Percentiles rank a stretch among this genome's conserved stretches.
phyloP scores from a whole-genome alignment of 2,888 invertebrate genomes.

The Miltochrista miniata region DNA sequence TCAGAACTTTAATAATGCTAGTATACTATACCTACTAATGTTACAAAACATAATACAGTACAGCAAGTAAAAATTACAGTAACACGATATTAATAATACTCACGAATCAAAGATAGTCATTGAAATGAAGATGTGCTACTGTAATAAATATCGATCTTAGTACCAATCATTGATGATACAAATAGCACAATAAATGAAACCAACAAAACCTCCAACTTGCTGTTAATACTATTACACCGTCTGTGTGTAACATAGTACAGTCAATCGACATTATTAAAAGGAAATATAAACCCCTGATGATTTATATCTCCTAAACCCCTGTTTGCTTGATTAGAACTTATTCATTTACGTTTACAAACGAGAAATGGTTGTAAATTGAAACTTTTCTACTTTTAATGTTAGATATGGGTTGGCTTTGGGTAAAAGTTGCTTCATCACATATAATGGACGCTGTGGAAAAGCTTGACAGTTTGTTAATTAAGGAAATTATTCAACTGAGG shows the following conservation, averaged over 20 bases:
- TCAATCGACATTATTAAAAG: conserved; percentile 59
- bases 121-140: no score
- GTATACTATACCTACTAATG: no score
- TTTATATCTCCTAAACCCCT: conserved; percentile 33
- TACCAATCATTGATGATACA: no score
- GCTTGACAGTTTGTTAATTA: neutral
- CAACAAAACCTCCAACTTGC: conserved; percentile 3
- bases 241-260: conserved; percentile 38
- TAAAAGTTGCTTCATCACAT: neutral
- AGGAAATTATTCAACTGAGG: neutral
- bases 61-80: no score
- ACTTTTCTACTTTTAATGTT: neutral
- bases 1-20: no score
- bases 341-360: neutral
- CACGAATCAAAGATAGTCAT: no score
- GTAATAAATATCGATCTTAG: no score
- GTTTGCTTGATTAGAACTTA: conserved; percentile 31
- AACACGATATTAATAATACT: no score
- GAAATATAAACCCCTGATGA: conserved; percentile 38
- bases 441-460: neutral
- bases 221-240: neutral
- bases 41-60: no score
- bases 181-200: neutral
- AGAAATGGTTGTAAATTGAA: neutral
- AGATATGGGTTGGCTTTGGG: neutral